These are phyloP conservation scores for Panagrolaimus sp. DNA, from an alignment of 1,140 invertebrate species.

Conservation along the genomic window DNA sequence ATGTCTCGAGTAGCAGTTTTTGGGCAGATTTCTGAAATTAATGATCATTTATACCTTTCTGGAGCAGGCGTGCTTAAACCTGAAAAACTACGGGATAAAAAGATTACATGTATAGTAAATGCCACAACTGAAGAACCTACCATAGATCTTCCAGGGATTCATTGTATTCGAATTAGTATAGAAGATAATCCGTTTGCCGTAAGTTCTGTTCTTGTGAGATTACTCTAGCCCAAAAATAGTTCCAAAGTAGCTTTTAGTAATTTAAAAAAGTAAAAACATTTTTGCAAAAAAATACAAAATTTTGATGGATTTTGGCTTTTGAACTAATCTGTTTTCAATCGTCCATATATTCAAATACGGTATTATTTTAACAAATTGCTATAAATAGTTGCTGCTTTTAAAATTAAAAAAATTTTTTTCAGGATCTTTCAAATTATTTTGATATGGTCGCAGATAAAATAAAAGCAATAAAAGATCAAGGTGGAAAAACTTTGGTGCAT, in stretches of 20 bases:
- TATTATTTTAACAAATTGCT: too few relatives aligned
- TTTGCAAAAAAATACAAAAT: too few relatives aligned
- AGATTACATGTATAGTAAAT: constrained; percentile 71
- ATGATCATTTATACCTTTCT: constrained; percentile 64
- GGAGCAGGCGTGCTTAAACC: constrained; percentile 64
- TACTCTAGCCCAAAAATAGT: too few relatives aligned
- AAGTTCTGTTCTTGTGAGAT: not conserved
- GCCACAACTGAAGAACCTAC: constrained; percentile 75
- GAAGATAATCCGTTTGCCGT: constrained; percentile 67
- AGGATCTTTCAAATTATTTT: constrained; percentile 63
- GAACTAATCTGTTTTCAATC: too few relatives aligned
- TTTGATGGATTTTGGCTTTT: too few relatives aligned
- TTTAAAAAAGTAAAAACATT: too few relatives aligned
- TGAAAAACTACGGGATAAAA: constrained; percentile 60
- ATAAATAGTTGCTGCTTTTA: too few relatives aligned
- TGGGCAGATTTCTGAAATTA: constrained; percentile 61
- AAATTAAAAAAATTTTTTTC: too few relatives aligned
- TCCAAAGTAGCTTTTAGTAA: too few relatives aligned
- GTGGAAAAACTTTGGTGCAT: constrained; percentile 75
- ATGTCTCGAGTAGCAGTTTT: constrained; percentile 52
- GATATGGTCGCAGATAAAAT: constrained; percentile 70
- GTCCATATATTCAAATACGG: too few relatives aligned
- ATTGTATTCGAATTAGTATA: constrained; percentile 66
- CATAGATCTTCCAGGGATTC: constrained; percentile 59
- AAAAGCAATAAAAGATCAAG: constrained; percentile 60